These are phyloP conservation scores for Euzophera pinguis DNA, from an alignment of 2,888 invertebrate species.

Conservation along the genomic window DNA sequence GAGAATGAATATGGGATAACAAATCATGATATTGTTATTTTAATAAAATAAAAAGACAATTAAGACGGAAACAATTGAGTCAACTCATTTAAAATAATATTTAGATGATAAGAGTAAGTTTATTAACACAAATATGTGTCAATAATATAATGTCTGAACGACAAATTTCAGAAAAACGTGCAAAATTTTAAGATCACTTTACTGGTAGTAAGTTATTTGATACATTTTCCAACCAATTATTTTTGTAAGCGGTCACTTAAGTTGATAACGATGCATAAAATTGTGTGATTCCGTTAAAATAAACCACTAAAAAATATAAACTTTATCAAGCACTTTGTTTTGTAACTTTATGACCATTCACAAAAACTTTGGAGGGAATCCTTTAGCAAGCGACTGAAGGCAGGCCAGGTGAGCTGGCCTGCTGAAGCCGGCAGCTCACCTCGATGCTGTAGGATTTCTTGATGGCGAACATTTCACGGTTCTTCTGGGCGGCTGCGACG, in stretches of 20 bases:
- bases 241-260: conserved; percentile 19
- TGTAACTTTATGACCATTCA: conserved; percentile 20
- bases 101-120: too few species aligned
- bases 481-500: conserved; percentile 95
- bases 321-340: conserved; percentile 10
- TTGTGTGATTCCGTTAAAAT: background rate
- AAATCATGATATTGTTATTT: too few species aligned
- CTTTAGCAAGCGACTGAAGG: conserved; percentile 16
- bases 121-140: too few species aligned
- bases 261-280: background rate
- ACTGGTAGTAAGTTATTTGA: too few species aligned
- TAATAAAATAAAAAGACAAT: background rate
- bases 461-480: conserved; percentile 97
- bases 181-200: too few species aligned
- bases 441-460: conserved; percentile 98
- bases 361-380: conserved; percentile 21
- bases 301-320: background rate
- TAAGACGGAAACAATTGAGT: too few species aligned
- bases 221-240: background rate
- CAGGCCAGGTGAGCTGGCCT: conserved; percentile 16
- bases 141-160: too few species aligned
- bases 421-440: conserved; percentile 82
- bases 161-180: too few species aligned
- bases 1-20: too few species aligned
- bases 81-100: background rate